Base-by-base conservation (phyloP, 1,140 invertebrate species). In the Maniola jurtina region DNA sequence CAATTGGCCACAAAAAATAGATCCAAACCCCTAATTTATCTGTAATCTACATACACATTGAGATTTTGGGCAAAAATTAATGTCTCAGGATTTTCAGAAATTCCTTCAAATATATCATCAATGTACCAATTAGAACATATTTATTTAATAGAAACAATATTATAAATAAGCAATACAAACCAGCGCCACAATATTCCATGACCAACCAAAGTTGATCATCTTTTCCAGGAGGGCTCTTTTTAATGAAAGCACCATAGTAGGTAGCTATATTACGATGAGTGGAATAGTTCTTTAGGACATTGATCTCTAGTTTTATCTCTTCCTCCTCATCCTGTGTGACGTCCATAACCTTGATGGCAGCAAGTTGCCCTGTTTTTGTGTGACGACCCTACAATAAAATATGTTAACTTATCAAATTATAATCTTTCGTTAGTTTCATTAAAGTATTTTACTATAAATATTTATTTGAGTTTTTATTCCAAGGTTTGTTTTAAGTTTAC, bases 181-280 rank as follows among this genome's bases (percentile, higher is more conserved):
- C 99, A 86, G 98, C 98, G 77, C 99, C 99, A 93, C 99, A 99
- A 88, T 99, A 99, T 91, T 99, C 99, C 99, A 99, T 99, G 36
- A 99, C 99, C 81, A 99, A 93, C 98, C 98, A 99, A 64, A 99
- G 92, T 86, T 99, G 99, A 92, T 99, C 99, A 92, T 99, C 98
- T 92, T 99, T 99, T 2, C 98, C 99, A 4, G 98, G 97, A 54
- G 97, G 98, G 79, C 97, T 98, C 91, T 99, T 99, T 91, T 99
- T 99, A 61, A 99, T 99, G 91, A 99, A 99, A 76, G 99, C 99
- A 75, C 99, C 99, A 94, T 99, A 99, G 91, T 99, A 99, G 61
- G 99, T 99, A 65, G 99, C 99, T 86, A 99, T 99, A 90, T 99
- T 99, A 81, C 98, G 95, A 92, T 99, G 98, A 93, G 99, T 98